Evolutionary conservation across 2,888 invertebrate genomes (phyloP), one percentile per base, ranked within the genome.

Genomic region (Panopea generosa): DNA sequence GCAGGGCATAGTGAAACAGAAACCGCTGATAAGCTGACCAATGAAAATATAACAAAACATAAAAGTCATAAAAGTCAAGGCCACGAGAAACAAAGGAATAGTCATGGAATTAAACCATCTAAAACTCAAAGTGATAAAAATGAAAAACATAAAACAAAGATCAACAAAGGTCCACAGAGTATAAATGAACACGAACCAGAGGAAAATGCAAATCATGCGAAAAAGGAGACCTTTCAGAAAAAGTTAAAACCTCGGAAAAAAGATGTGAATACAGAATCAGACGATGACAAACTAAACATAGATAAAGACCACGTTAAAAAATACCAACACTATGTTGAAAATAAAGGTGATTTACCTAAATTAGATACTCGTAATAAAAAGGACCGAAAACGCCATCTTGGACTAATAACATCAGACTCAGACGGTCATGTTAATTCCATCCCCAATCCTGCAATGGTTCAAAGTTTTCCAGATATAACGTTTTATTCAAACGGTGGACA

Each of bases 231-330:
- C 11, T 4, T 33, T 33, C 33, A 11, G 11, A 33, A 33, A 33
- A 20, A 29, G 29, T 16, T n/a, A 29, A 52, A 43, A 43, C 20
- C 20, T 33, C 49, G 26, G 43, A 29, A 20, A 9, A 62, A 38
- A 22, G 11, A n/a, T 43, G 22, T 33, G 33, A n/a, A n/a, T n/a
- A 14, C 38, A 3, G 56, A 69, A 38, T 24, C n/a, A 9, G 61
- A 62, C 20, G 40, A 45, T 1, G 69, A 49, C n/a, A 61, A 56
- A n/a, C 22, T 69, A 20, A 49, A 47, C 2, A 29, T 40, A 38
- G 69, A 69, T 14, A 69, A 52, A 56, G 33, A 47, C 7, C 45
- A 7, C 4, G 18, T 69, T 11, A n/a, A 56, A 16, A 14, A 20
- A 6, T 69, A 56, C 18, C 47, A 62, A 45, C 38, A 47, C 3